Evolutionary conservation across 2,113 vertebrate genomes (phyloP).

Genomic region (Bos javanicus): DNA sequence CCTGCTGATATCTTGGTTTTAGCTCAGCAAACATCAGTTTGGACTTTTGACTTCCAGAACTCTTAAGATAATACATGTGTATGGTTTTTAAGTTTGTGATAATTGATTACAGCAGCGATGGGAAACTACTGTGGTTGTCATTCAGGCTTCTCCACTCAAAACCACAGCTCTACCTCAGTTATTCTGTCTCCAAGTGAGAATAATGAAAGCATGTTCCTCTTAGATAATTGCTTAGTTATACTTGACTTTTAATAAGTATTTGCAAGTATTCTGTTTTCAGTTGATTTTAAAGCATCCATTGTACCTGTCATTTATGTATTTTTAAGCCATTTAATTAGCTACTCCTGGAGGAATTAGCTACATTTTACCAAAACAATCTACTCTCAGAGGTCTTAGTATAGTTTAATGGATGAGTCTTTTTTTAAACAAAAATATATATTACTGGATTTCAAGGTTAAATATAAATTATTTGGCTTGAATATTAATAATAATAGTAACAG

Average conservation of each 20-base stretch:
- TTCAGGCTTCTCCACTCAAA: neutral
- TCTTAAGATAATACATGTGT: neutral
- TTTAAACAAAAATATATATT: constrained; percentile 14
- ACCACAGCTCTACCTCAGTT: neutral
- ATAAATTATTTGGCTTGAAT: neutral
- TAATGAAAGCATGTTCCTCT: neutral
- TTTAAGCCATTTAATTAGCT: neutral
- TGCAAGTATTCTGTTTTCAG: neutral
- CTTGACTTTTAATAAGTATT: neutral
- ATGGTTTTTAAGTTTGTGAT: neutral
- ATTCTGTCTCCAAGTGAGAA: neutral
- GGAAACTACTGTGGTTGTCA: neutral
- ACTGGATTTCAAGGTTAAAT: neutral
- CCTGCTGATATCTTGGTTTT: neutral
- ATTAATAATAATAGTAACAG: neutral
- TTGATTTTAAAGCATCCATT: neutral
- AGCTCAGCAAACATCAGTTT: neutral
- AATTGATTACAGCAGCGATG: neutral
- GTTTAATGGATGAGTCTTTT: neutral
- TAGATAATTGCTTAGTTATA: neutral
- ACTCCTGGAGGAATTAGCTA: neutral
- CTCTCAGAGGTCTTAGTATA: neutral
- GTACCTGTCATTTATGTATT: neutral
- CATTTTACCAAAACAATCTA: neutral
- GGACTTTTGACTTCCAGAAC: neutral